Evolutionary conservation across 2,113 vertebrate genomes (phyloP), one percentile per base, ranked within the genome.

Genomic region (Anarrhichthys ocellatus): DNA sequence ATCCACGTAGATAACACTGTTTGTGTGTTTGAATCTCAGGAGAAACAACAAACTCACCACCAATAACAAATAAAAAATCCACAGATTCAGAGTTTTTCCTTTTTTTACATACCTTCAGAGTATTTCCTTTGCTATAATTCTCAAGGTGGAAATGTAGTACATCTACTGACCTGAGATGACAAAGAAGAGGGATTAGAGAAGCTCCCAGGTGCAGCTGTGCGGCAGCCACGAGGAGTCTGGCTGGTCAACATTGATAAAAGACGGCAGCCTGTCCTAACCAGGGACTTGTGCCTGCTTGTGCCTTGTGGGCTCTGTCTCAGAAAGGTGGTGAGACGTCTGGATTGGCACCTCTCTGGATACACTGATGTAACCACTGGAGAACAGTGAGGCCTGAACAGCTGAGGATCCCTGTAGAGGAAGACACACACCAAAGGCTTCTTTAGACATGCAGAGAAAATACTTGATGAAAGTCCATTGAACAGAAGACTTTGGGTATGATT

Each of bases 231-330:
- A 89, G 87, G 88, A 89, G 79, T 87, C 50, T 78, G 78, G 85
- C 91, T 89, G 93, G 92, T 92, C 93, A 94, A 91, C 94, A 94
- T 92, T 94, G 94, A 95, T 90, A 85, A 91, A 93, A 94, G 91
- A 84, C 85, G 34, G 83, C 62, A 72, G 80, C 71, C 1, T 76
- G 88, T 93, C 88, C 81, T 91, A 88, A 89, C 86, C 69, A 83
- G 92, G 91, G 93, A 94, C 87, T 86, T 22, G 59, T 82, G 83
- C 50, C 78, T 88, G 78, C 34, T 29, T 64, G 59, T 46, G 83
- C 85, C 89, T 87, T 50, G 63, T 71, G 78, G 90, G 88, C 76
- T 82, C 68, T 11, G 34, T 76, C 74, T 88, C 80, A 56, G 61
- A 80, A 82, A 85, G 65, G 72, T 78, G 48, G 44, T 48, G 82